Evolutionary conservation across 2,797 vertebrate species (phyloP).

Genomic region (Gambelia wislizenii): DNA sequence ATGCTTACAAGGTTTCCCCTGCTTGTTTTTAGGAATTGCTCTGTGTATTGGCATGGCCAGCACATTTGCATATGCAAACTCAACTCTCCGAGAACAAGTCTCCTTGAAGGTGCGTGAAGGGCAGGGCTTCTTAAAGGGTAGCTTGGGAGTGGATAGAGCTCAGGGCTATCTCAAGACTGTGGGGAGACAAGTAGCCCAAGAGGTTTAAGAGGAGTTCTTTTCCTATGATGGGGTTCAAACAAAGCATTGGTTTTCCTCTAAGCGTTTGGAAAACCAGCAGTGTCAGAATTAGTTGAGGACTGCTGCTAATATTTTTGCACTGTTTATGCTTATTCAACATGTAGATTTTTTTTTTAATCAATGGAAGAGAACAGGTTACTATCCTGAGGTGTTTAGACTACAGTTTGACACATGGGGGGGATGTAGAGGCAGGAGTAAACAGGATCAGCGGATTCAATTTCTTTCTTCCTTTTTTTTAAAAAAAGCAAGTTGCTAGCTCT

Average conservation of each 20-base stretch:
- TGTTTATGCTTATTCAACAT: background rate
- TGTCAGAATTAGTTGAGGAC: background rate
- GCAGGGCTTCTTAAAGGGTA: no score
- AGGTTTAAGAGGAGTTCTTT: background rate
- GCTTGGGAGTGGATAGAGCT: no score
- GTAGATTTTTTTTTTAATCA: background rate
- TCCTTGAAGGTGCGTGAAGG: conserved; percentile 89
- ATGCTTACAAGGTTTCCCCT: background rate
- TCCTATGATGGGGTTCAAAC: background rate
- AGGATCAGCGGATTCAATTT: background rate
- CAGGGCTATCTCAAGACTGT: background rate
- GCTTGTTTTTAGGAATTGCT: conserved; percentile 87
- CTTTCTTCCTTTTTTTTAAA: background rate
- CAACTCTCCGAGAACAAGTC: conserved; percentile 93
- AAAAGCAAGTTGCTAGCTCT: background rate
- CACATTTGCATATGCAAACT: conserved; percentile 96
- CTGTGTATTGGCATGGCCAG: conserved; percentile 97
- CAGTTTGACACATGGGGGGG: background rate
- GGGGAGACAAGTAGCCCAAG: background rate
- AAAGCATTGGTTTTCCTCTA: no score
- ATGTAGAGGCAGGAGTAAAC: background rate
- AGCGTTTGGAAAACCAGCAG: no score
- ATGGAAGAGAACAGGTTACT: background rate
- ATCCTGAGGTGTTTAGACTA: background rate
- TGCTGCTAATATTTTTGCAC: background rate